Base-by-base conservation (phyloP, 2,113 vertebrate genomes). In the Columba livia region DNA sequence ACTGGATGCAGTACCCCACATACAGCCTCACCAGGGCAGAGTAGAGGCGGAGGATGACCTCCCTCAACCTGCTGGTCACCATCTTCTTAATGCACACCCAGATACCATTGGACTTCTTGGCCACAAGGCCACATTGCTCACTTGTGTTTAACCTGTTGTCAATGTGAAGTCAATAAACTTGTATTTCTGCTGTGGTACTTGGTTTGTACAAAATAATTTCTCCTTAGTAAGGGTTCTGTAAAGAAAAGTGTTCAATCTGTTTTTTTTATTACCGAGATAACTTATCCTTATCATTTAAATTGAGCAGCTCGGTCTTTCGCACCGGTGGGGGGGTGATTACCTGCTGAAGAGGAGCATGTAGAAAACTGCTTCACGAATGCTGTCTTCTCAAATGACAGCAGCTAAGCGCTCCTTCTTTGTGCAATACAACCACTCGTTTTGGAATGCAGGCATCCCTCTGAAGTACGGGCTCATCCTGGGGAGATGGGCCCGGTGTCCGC, bases 341-440 rank as follows among this genome's bases (percentile, higher is more conserved):
- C 13, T 40, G 47, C 60, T 23, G 48, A 38, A 28, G 5, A 44
- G 2, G 8, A 57, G 14, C 12, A 32, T 2, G 3, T 8, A 19
- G 7, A 20, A 42, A 32, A 42, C 2, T 5, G 16, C 1, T 53
- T 23, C 15, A 26, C 23, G 38, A 47, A 4, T 1, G 7, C 4
- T 4, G 12, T 16, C 13, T 28, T 42, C 29, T 7, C 8, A 7
- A 48, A 24, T 0, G 4, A 31, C 4, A 28, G 36, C n/a, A 11
- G 7, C 14, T 4, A 10, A 12, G 10, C 9, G 17, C 14, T 17
- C 19, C 28, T 4, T 8, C 5, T 2, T 13, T 3, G 12, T 6
- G 26, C 32, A 12, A 2, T 26, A 4, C 36, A 5, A 1, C 9
- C 21, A 1, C 0, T 2, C 32, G 0, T 13, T 1, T 1, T 1